A percentile compares a stretch with the other conserved stretches of the same genome.
Conservation (phyloP, 2,888 invertebrate genomes). For the Agrilus biguttatus region DNA sequence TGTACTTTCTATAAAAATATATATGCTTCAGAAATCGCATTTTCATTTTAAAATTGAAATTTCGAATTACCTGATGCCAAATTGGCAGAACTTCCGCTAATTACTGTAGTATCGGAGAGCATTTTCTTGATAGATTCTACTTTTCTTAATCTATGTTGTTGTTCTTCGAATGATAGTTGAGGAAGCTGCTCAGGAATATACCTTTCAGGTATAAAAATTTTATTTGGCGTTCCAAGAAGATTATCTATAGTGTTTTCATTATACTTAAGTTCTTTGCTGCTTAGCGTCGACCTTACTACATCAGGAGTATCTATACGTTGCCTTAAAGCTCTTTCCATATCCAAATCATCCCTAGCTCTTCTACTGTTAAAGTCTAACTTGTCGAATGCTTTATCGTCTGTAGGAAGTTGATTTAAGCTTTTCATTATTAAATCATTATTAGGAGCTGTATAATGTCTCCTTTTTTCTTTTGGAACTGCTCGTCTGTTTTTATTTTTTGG, state of each 20-base stretch:
- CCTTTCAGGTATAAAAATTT: constrained; percentile 82
- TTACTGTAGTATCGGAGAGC: constrained; percentile 57
- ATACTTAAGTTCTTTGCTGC: constrained; percentile 47
- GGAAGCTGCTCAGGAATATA: constrained; percentile 86
- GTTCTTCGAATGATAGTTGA: constrained; percentile 72
- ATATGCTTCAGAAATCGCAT: background rate
- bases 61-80: constrained; percentile 12
- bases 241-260: constrained; percentile 76
- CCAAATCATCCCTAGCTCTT: constrained; percentile 68
- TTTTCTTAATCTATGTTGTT: constrained; percentile 68
- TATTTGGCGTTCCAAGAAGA: constrained; percentile 73
- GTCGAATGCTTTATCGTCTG: constrained; percentile 21
- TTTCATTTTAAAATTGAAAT: background rate
- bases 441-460: constrained; percentile 78
- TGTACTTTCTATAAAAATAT: background rate
- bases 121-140: constrained; percentile 85
- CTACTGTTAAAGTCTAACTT: constrained; percentile 26
- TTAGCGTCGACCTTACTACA: constrained; percentile 71
- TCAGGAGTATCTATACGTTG: constrained; percentile 68
- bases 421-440: constrained; percentile 34
- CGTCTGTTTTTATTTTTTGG: constrained; percentile 35
- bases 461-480: constrained; percentile 66
- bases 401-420: constrained; percentile 23
- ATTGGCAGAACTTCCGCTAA: constrained; percentile 27
- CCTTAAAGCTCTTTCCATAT: constrained; percentile 72